Conservation (phyloP, 1,140 invertebrate species). For the Saccostrea glomerata region DNA sequence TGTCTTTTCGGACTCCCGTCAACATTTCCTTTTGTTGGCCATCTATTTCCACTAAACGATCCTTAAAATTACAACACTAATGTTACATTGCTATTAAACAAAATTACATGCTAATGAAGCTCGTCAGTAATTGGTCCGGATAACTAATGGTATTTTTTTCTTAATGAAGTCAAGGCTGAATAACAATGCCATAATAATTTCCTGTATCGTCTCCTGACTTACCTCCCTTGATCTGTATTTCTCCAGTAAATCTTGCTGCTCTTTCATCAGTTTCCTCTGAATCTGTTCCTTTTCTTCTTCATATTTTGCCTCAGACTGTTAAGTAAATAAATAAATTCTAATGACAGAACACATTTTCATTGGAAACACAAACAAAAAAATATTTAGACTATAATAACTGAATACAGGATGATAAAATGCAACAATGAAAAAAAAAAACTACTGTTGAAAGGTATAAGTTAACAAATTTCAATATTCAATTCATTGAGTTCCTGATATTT, state of each 20-base stretch:
- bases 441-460: too few relatives aligned
- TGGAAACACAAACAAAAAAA: neutral
- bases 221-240: slow-evolving; percentile 75
- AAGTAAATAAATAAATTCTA: neutral
- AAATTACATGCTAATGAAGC: neutral
- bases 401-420: too few relatives aligned
- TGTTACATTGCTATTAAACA: neutral
- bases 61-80: slow-evolving; percentile 60
- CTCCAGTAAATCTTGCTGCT: slow-evolving; percentile 69
- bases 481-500: too few relatives aligned
- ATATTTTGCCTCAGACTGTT: slow-evolving; percentile 74
- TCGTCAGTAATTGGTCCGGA: neutral
- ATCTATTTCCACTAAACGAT: slow-evolving; percentile 74
- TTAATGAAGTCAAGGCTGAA: neutral
- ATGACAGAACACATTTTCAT: neutral
- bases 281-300: slow-evolving; percentile 75
- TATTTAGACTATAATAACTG: too few relatives aligned
- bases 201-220: neutral
- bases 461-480: too few relatives aligned
- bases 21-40: slow-evolving; percentile 75
- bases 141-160: neutral
- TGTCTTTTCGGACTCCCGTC: slow-evolving; percentile 67
- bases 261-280: slow-evolving; percentile 64
- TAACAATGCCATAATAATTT: neutral
- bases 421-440: too few relatives aligned